phyloP scores from a whole-genome alignment of 2,797 vertebrate genomes.

The Danio tinwini region DNA sequence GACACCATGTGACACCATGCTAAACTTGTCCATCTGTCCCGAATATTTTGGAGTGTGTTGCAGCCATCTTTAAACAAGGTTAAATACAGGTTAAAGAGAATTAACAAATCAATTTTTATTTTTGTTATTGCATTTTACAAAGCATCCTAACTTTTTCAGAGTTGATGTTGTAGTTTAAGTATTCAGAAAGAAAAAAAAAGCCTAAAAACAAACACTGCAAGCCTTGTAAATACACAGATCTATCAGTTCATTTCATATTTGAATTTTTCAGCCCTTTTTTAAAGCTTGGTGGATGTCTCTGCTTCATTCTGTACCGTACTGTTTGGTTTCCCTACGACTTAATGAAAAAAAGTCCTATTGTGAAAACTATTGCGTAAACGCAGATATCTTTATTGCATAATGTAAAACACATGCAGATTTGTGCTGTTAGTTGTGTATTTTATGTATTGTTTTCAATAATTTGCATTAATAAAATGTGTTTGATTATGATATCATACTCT shows the following conservation, averaged over 20 bases:
- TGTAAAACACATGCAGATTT: slow-evolving; percentile 81
- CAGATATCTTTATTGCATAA: slow-evolving; percentile 60
- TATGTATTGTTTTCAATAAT: slow-evolving; percentile 89
- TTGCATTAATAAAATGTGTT: slow-evolving; percentile 90
- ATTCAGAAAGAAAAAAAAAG: neutral
- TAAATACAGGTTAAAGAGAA: too few relatives aligned
- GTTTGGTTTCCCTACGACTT: slow-evolving; percentile 39
- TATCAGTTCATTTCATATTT: slow-evolving; percentile 52
- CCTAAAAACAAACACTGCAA: slow-evolving; percentile 33
- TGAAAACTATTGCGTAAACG: slow-evolving; percentile 72
- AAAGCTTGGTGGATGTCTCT: slow-evolving; percentile 53
- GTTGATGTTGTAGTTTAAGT: neutral
- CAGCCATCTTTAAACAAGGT: too few relatives aligned
- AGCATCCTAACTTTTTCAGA: too few relatives aligned
- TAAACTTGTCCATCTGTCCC: too few relatives aligned
- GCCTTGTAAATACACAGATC: slow-evolving; percentile 51
- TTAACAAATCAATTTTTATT: too few relatives aligned
- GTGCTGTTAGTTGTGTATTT: slow-evolving; percentile 85
- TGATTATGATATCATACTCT: slow-evolving; percentile 42
- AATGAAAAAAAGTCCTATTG: slow-evolving; percentile 38
- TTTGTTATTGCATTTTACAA: too few relatives aligned
- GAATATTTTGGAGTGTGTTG: too few relatives aligned
- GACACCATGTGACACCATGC: too few relatives aligned
- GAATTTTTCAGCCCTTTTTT: slow-evolving; percentile 80
- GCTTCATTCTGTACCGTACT: slow-evolving; percentile 67